These are phyloP conservation scores for Actinemys pallida DNA, from an alignment of 2,113 vertebrate species.

Conservation along the genomic window DNA sequence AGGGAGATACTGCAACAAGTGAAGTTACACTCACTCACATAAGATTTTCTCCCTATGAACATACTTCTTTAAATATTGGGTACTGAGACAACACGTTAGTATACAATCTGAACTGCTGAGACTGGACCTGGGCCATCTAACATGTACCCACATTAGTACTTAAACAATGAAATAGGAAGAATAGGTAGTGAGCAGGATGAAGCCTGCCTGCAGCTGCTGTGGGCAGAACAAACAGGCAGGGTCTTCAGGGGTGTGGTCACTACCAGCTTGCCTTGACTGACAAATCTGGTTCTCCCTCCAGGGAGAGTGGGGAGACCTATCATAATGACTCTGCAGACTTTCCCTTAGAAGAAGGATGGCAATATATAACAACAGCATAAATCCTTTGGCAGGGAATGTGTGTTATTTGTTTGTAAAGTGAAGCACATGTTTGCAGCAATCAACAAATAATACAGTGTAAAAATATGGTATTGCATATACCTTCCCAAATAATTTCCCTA, in stretches of 20 bases:
- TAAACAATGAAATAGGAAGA: fast-evolving
- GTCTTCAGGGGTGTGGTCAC: fast-evolving
- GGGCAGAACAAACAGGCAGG: not conserved
- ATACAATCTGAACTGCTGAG: not conserved
- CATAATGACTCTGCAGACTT: not conserved
- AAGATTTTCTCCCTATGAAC: not conserved
- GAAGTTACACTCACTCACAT: not conserved
- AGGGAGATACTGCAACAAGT: not conserved
- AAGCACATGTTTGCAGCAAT: not conserved
- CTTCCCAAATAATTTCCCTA: not conserved
- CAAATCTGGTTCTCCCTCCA: not conserved
- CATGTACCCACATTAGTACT: not conserved
- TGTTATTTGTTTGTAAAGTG: not conserved
- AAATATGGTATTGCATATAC: not conserved
- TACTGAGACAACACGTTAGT: not conserved
- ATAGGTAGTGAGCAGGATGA: fast-evolving
- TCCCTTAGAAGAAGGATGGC: not conserved
- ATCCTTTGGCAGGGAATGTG: not conserved
- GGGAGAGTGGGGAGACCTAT: not conserved
- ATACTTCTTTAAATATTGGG: not conserved
- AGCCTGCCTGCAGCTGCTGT: not conserved
- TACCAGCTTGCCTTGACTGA: fast-evolving
- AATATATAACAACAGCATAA: not conserved
- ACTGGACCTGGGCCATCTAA: not conserved
- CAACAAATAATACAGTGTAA: not conserved